phyloP scores from a whole-genome alignment of 2,888 invertebrate species.

The Malthinus seriepunctatus region DNA sequence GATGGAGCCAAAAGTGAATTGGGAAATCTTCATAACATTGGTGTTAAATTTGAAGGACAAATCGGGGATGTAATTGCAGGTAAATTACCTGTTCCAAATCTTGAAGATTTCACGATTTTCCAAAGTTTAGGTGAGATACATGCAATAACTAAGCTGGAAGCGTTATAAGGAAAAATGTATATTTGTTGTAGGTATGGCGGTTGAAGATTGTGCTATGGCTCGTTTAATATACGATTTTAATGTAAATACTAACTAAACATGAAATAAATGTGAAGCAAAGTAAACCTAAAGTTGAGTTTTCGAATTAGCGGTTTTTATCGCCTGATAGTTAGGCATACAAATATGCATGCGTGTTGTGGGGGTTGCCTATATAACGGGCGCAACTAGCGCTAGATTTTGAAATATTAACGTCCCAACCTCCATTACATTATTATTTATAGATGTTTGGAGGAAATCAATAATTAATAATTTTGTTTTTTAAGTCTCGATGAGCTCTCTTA shows the following conservation, averaged over 20 bases:
- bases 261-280: not conserved
- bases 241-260: constrained; percentile 1
- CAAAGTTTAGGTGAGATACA: constrained; percentile 61
- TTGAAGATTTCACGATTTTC: constrained; percentile 58
- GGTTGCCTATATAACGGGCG: too few species aligned
- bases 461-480: too few species aligned
- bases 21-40: constrained; percentile 50
- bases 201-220: constrained; percentile 64
- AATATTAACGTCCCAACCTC: too few species aligned
- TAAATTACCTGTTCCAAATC: constrained; percentile 40
- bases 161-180: not conserved
- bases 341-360: too few species aligned
- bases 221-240: constrained; percentile 55
- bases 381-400: too few species aligned
- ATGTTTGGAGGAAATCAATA: too few species aligned
- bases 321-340: too few species aligned
- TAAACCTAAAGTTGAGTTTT: too few species aligned
- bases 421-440: too few species aligned
- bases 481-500: too few species aligned
- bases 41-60: constrained; percentile 58
- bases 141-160: not conserved
- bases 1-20: constrained; percentile 59
- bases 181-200: constrained; percentile 60
- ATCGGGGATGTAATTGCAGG: constrained; percentile 60
- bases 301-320: too few species aligned